Conservation (phyloP, 2,797 vertebrate genomes). For the Rhodeus uyekii region DNA sequence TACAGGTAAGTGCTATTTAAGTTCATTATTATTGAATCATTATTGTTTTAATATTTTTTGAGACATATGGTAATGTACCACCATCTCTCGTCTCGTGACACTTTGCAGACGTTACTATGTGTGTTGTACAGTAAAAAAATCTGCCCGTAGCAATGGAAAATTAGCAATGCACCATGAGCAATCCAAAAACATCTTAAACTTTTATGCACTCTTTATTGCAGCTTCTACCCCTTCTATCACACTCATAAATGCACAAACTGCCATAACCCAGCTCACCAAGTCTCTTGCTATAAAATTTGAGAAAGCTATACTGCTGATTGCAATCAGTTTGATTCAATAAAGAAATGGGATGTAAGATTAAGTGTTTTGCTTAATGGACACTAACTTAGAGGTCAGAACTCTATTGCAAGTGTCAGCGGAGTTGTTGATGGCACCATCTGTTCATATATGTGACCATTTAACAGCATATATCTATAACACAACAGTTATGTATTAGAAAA, state of each 20-base stretch:
- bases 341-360: constrained; percentile 33
- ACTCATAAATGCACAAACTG: background rate
- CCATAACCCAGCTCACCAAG: constrained; percentile 19
- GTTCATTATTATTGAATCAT: too few species aligned
- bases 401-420: constrained; percentile 19
- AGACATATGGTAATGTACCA: too few species aligned
- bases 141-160: background rate
- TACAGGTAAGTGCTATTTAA: too few species aligned
- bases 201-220: background rate
- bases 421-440: constrained; percentile 48
- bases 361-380: constrained; percentile 42
- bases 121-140: too few species aligned
- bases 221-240: background rate
- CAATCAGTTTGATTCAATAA: constrained; percentile 52
- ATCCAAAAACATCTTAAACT: constrained; percentile 6
- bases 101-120: too few species aligned
- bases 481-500: constrained; percentile 35
- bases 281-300: constrained; percentile 18
- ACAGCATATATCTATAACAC: constrained; percentile 32
- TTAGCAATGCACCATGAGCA: background rate
- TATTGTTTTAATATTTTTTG: too few species aligned
- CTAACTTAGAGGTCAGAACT: constrained; percentile 35
- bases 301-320: constrained; percentile 32
- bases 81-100: too few species aligned
- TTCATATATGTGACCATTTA: constrained; percentile 26